phyloP scores from a whole-genome alignment of 2,113 vertebrate species.

The Corynorhinus townsendii region DNA sequence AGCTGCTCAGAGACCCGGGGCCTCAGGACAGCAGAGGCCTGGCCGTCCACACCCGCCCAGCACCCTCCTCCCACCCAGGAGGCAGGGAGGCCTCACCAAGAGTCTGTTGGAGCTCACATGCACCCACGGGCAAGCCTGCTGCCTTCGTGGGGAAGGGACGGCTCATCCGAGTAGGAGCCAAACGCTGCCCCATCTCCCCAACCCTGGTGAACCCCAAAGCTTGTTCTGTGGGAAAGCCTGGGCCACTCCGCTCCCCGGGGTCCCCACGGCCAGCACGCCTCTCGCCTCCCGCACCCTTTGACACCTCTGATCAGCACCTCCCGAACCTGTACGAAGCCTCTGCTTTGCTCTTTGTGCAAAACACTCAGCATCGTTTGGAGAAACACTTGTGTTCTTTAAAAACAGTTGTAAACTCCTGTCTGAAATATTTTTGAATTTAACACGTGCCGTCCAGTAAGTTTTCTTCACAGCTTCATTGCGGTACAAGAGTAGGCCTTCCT shows the following conservation, averaged over 20 bases:
- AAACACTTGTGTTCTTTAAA: neutral
- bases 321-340: rapidly evolving
- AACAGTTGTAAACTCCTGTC: neutral
- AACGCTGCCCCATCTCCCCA: neutral
- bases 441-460: neutral
- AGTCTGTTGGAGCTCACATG: neutral
- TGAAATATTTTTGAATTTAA: neutral
- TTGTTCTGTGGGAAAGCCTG: neutral
- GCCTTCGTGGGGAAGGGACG: neutral
- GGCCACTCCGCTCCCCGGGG: neutral
- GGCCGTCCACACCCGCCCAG: neutral
- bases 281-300: rapidly evolving
- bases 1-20: neutral
- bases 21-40: no score
- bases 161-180: neutral
- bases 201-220: neutral
- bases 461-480: neutral
- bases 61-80: no score
- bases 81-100: no score
- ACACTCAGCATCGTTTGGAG: neutral
- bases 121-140: neutral
- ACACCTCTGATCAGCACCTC: no score
- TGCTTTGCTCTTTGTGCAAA: neutral
- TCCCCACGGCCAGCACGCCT: neutral
- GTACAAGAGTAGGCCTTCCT: no score